phyloP scores from a whole-genome alignment of 2,888 invertebrate species.

The Melanostoma mellinum region DNA sequence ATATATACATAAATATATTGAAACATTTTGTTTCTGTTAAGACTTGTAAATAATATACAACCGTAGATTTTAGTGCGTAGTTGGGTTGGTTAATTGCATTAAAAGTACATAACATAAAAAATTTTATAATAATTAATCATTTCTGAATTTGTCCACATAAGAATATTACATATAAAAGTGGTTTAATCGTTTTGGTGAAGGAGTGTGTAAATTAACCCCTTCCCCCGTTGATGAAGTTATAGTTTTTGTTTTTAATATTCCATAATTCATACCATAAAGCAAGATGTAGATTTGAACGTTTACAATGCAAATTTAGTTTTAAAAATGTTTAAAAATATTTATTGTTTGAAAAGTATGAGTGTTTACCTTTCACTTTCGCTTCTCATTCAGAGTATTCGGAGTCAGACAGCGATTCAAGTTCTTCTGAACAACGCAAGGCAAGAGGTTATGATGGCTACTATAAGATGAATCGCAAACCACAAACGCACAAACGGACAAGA shows the following conservation, averaged over 20 bases:
- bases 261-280: constrained; percentile 65
- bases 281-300: constrained; percentile 73
- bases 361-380: constrained; percentile 23
- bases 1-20: constrained; percentile 15
- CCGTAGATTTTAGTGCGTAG: constrained; percentile 65
- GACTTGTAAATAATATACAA: constrained; percentile 62
- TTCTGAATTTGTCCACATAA: constrained; percentile 42
- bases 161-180: constrained; percentile 28
- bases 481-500: constrained; percentile 88
- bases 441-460: constrained; percentile 85
- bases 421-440: constrained; percentile 83
- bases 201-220: constrained; percentile 46
- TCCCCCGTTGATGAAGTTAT: constrained; percentile 41
- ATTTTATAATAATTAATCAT: constrained; percentile 21
- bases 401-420: constrained; percentile 91
- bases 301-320: constrained; percentile 59
- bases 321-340: neutral
- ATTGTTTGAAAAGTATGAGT: neutral
- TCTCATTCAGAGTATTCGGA: constrained; percentile 90
- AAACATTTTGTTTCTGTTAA: constrained; percentile 21
- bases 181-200: constrained; percentile 61
- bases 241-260: constrained; percentile 39
- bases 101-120: constrained; percentile 17
- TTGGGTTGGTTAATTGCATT: constrained; percentile 66
- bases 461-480: constrained; percentile 87